These are phyloP conservation scores for Pseudois nayaur DNA, from an alignment of 2,113 vertebrate genomes.

Conservation along the genomic window DNA sequence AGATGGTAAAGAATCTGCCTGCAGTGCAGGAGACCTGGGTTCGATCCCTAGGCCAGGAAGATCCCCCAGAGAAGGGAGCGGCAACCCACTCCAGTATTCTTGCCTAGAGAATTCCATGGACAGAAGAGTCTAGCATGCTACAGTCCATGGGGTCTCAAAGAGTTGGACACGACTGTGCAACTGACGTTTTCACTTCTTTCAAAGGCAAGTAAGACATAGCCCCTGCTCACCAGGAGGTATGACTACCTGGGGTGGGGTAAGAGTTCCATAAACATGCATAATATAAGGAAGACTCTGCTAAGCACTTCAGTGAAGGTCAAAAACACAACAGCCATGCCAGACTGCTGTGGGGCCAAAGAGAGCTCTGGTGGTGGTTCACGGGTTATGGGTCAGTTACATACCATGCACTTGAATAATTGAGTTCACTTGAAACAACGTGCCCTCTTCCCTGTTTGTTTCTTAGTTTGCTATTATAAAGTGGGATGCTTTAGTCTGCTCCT, in stretches of 20 bases:
- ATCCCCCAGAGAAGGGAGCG: background rate
- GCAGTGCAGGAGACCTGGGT: background rate
- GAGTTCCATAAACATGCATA: background rate
- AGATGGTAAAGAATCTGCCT: background rate
- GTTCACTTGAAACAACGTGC: background rate
- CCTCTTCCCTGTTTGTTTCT: slow-evolving; percentile 16
- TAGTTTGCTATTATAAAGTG: background rate
- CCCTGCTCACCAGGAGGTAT: background rate
- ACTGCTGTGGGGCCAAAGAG: background rate
- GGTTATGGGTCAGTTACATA: background rate
- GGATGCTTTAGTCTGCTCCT: background rate
- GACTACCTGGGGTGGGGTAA: background rate
- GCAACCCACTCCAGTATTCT: background rate
- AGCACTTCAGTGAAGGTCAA: background rate
- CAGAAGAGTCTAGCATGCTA: background rate
- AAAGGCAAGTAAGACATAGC: background rate
- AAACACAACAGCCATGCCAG: background rate
- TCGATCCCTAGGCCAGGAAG: background rate
- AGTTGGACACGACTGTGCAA: background rate
- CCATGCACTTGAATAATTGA: slow-evolving; percentile 39
- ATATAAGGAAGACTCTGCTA: background rate
- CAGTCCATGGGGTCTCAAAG: background rate
- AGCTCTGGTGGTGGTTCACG: background rate
- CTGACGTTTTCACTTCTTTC: background rate
- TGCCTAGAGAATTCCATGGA: background rate